A percentile compares a stretch with the other conserved stretches of the same genome.
Conservation (phyloP, 37 sponge, comb jelly and placozoan species). For the Cladorhizidae sp. region DNA sequence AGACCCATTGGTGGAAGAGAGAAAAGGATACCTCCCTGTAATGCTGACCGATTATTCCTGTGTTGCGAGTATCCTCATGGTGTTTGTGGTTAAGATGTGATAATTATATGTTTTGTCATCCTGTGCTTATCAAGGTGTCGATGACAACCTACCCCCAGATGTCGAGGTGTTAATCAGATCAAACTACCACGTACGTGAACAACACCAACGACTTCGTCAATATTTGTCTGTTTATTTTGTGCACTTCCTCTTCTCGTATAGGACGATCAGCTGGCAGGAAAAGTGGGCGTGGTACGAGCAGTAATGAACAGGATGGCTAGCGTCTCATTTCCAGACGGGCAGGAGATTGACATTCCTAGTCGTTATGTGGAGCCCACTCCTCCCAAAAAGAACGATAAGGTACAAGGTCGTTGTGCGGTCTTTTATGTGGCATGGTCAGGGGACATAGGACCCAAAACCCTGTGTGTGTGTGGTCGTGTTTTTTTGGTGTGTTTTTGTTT, state of each 20-base stretch:
- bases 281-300: slow-evolving; percentile 40
- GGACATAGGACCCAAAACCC: too few relatives aligned
- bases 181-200: slow-evolving; percentile 23
- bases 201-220: not conserved
- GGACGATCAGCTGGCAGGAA: slow-evolving; percentile 49
- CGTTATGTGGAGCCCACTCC: slow-evolving; percentile 62
- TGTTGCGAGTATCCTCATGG: too few relatives aligned
- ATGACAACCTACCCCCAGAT: slow-evolving; percentile 49
- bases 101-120: too few relatives aligned
- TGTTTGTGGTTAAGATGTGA: too few relatives aligned
- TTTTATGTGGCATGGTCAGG: too few relatives aligned
- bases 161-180: slow-evolving; percentile 68
- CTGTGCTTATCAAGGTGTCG: slow-evolving; percentile 36
- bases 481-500: not conserved
- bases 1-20: too few relatives aligned
- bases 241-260: not conserved
- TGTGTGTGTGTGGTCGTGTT: too few relatives aligned
- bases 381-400: slow-evolving; percentile 87
- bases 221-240: not conserved
- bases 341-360: slow-evolving; percentile 85
- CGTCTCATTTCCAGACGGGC: slow-evolving; percentile 76
- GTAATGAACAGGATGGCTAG: slow-evolving; percentile 61
- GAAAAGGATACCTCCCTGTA: too few relatives aligned
- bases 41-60: too few relatives aligned
- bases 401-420: too few relatives aligned